Evolutionary conservation across 2,888 invertebrate genomes (phyloP).

Genomic region (Argyra leucocephala): DNA sequence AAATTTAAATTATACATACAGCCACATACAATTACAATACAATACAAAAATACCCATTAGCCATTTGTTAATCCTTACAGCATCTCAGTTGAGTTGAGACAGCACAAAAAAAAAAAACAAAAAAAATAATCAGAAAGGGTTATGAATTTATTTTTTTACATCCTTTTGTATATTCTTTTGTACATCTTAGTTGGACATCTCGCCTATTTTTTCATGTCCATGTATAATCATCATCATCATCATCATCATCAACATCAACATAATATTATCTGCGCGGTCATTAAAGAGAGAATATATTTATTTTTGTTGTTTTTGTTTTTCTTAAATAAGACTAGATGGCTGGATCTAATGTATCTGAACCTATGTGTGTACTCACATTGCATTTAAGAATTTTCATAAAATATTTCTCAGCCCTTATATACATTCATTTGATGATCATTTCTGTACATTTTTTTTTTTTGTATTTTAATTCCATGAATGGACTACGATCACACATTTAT

Average conservation of each 20-base stretch:
- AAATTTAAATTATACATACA: too few species aligned
- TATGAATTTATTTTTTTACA: not conserved
- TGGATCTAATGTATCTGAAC: too few species aligned
- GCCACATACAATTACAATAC: constrained; percentile 3
- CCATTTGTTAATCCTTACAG: constrained; percentile 15
- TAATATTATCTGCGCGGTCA: too few species aligned
- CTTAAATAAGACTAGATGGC: too few species aligned
- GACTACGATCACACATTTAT: constrained; percentile 15
- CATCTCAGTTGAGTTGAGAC: constrained; percentile 23
- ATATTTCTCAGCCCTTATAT: constrained; percentile 13
- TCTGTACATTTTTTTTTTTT: constrained; percentile 15
- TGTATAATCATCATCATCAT: too few species aligned
- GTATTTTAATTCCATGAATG: not conserved
- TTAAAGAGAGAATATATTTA: too few species aligned
- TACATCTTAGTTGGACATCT: constrained; percentile 41
- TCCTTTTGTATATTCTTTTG: constrained; percentile 30
- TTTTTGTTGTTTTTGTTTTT: too few species aligned
- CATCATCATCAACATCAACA: too few species aligned
- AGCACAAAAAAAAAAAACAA: constrained; percentile 16
- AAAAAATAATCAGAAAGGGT: not conserved
- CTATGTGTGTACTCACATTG: too few species aligned
- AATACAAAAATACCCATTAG: constrained; percentile 18
- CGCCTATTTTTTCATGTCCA: constrained; percentile 29
- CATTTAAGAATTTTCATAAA: too few species aligned
- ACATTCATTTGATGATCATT: constrained; percentile 10